Evolutionary conservation across 2,113 vertebrate genomes (phyloP).

Genomic region (Odontophorus gujanensis): DNA sequence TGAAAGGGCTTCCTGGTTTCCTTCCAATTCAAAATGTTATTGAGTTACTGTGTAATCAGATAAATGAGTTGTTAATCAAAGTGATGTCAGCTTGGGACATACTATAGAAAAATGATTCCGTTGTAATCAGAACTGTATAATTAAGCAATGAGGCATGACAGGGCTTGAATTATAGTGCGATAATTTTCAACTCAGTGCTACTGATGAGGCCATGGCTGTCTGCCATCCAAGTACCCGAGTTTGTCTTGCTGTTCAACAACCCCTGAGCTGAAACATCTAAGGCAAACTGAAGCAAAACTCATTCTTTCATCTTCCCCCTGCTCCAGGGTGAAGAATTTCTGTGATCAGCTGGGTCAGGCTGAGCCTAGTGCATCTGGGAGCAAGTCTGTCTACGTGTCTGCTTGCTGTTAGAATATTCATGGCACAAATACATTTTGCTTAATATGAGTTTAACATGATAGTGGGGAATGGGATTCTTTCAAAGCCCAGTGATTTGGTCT

Average conservation of each 20-base stretch:
- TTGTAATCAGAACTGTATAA: slow-evolving; percentile 70
- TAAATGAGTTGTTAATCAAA: slow-evolving; percentile 75
- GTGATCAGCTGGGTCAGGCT: slow-evolving; percentile 36
- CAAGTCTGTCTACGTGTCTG: not conserved
- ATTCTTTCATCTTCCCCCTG: slow-evolving; percentile 17
- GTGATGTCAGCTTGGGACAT: slow-evolving; percentile 73
- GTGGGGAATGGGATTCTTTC: not conserved
- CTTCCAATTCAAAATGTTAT: slow-evolving; percentile 71
- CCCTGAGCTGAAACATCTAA: slow-evolving; percentile 29
- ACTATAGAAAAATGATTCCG: slow-evolving; percentile 68
- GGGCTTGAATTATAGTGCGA: slow-evolving; percentile 58
- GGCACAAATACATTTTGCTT: not conserved
- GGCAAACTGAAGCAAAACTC: not conserved
- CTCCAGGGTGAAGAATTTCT: slow-evolving; percentile 28
- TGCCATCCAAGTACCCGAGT: slow-evolving; percentile 45
- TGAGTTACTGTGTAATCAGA: slow-evolving; percentile 74
- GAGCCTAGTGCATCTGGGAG: not conserved
- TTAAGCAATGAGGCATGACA: slow-evolving; percentile 73
- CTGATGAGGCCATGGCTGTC: slow-evolving; percentile 52
- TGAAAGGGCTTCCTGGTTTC: slow-evolving; percentile 69
- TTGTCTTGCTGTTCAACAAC: slow-evolving; percentile 21
- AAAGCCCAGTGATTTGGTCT: not conserved
- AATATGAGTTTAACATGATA: not conserved
- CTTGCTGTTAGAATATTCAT: slow-evolving; percentile 20
- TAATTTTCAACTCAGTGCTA: slow-evolving; percentile 63